Evolutionary conservation across 2,888 invertebrate genomes (phyloP).

Genomic region (Saturnia japonica): DNA sequence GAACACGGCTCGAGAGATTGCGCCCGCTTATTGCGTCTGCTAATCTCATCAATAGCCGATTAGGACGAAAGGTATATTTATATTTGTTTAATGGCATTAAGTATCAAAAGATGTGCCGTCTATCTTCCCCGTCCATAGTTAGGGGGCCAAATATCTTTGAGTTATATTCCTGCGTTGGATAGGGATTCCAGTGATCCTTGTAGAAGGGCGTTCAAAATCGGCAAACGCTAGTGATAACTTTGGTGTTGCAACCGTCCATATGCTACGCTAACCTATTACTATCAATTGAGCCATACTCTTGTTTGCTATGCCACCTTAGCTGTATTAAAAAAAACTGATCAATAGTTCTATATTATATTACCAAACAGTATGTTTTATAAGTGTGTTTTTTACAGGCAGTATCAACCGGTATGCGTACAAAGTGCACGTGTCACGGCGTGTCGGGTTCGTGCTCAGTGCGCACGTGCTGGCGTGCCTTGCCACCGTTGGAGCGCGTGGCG

Average conservation of each 20-base stretch:
- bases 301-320: too few species aligned
- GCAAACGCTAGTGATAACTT: too few species aligned
- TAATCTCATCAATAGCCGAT: conserved; percentile 89
- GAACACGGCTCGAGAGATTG: conserved; percentile 70
- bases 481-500: conserved; percentile 84
- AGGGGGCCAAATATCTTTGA: too few species aligned
- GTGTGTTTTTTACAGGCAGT: conserved; percentile 78
- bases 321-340: too few species aligned
- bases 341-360: too few species aligned
- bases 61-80: conserved; percentile 86
- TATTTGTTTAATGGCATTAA: conserved; percentile 50
- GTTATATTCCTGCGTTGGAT: too few species aligned
- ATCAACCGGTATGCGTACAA: conserved; percentile 73
- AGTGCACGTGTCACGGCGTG: conserved; percentile 93
- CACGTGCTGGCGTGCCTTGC: conserved; percentile 90
- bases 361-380: neutral
- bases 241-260: too few species aligned
- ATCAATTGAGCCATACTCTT: too few species aligned
- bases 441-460: conserved; percentile 91
- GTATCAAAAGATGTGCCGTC: neutral
- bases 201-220: too few species aligned
- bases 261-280: too few species aligned
- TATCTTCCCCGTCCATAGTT: too few species aligned
- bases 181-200: too few species aligned
- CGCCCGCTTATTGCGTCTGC: conserved; percentile 84